Evolutionary conservation across 1,140 invertebrate genomes (phyloP).

Genomic region (Scaptodrosophila lebanonensis): DNA sequence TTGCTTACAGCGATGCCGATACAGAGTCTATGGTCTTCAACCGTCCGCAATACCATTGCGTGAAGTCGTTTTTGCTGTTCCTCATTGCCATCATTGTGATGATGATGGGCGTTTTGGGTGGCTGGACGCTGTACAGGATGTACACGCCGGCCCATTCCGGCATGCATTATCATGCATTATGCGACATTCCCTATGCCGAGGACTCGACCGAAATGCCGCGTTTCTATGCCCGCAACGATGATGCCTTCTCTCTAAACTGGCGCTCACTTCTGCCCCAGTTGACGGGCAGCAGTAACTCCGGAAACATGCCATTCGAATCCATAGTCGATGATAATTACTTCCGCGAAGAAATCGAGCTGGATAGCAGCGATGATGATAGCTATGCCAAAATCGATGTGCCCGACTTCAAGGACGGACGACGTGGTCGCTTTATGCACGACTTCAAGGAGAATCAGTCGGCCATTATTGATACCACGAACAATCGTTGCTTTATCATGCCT

Average conservation of each 20-base stretch:
- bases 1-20: slow-evolving; percentile 69
- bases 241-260: slow-evolving; percentile 59
- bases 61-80: slow-evolving; percentile 83
- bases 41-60: slow-evolving; percentile 79
- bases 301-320: slow-evolving; percentile 7
- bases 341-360: slow-evolving; percentile 87
- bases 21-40: slow-evolving; percentile 77
- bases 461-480: slow-evolving; percentile 88
- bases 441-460: slow-evolving; percentile 88
- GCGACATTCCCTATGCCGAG: slow-evolving; percentile 82
- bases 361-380: slow-evolving; percentile 81
- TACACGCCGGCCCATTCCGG: slow-evolving; percentile 82
- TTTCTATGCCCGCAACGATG: slow-evolving; percentile 60
- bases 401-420: slow-evolving; percentile 85
- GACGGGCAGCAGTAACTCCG: slow-evolving; percentile 2
- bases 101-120: slow-evolving; percentile 85
- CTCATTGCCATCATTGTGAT: slow-evolving; percentile 85
- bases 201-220: slow-evolving; percentile 65
- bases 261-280: slow-evolving; percentile 57
- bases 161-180: slow-evolving; percentile 82
- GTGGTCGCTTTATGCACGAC: slow-evolving; percentile 92
- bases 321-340: slow-evolving; percentile 79
- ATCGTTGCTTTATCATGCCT: slow-evolving; percentile 92
- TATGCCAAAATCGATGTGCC: slow-evolving; percentile 89
- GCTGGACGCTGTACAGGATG: slow-evolving; percentile 87